Percentiles rank a stretch among this genome's conserved stretches.
phyloP scores from a whole-genome alignment of 2,888 invertebrate genomes.

The Xanthorhoe designata region DNA sequence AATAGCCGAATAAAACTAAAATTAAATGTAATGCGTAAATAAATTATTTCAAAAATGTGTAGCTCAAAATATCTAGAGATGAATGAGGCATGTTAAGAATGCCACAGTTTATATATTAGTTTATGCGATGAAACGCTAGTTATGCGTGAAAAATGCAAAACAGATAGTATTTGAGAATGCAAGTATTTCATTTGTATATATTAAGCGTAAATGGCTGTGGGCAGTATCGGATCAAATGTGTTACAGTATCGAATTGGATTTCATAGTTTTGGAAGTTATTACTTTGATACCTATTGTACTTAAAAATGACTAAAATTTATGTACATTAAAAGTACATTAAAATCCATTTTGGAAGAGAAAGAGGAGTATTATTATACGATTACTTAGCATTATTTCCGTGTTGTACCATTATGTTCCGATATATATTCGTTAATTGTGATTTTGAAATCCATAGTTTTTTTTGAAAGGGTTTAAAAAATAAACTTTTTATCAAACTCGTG shows the following conservation, averaged over 20 bases:
- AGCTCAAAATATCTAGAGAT: slow-evolving; percentile 17
- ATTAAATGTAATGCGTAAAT: slow-evolving; percentile 15
- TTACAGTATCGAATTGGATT: slow-evolving; percentile 1
- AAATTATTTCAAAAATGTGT: slow-evolving; percentile 19
- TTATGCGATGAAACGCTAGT: slow-evolving; percentile 4
- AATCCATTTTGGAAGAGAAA: no score
- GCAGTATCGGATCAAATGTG: slow-evolving; percentile 21
- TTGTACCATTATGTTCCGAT: no score
- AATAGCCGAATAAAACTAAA: slow-evolving; percentile 13
- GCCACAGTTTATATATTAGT: slow-evolving; percentile 24
- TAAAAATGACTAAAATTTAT: no score
- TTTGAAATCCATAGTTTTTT: no score
- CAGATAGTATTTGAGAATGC: slow-evolving; percentile 15
- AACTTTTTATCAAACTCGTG: no score
- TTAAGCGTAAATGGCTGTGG: slow-evolving; percentile 10
- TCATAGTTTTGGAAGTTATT: background rate
- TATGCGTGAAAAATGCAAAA: slow-evolving; percentile 27
- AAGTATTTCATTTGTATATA: slow-evolving; percentile 21
- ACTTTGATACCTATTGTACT: no score
- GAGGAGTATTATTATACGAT: no score
- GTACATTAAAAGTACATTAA: no score
- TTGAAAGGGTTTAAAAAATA: no score
- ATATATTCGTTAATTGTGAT: no score
- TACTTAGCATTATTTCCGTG: no score
- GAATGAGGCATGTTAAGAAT: slow-evolving; percentile 24